A percentile compares a stretch with the other conserved stretches of the same genome.
These are phyloP conservation scores for Bhutanitis thaidina DNA, from an alignment of 2,888 invertebrate genomes.

Conservation along the genomic window DNA sequence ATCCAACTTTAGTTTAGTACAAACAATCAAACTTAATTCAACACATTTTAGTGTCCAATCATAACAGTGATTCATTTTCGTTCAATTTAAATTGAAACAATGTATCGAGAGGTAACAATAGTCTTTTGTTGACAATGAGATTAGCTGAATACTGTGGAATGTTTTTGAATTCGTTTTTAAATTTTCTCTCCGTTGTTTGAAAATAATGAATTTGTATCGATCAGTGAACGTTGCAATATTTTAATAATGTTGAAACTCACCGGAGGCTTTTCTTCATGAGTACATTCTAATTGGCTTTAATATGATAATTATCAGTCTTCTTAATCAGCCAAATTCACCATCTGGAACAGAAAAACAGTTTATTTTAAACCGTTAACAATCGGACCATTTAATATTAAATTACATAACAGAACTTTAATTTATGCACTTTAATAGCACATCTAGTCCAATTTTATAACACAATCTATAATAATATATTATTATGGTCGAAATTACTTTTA, in stretches of 20 bases:
- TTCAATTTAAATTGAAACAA: constrained; percentile 70
- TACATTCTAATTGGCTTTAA: constrained; percentile 60
- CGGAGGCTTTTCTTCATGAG: constrained; percentile 55
- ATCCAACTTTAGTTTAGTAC: constrained; percentile 40
- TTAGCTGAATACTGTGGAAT: constrained; percentile 76
- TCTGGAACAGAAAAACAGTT: constrained; percentile 59
- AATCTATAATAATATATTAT: constrained; percentile 27
- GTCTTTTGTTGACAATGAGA: constrained; percentile 75
- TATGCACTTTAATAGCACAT: constrained; percentile 31
- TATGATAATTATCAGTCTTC: constrained; percentile 70
- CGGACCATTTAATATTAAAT: constrained; percentile 19
- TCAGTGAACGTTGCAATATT: constrained; percentile 8
- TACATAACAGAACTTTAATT: constrained; percentile 18
- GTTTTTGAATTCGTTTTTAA: constrained; percentile 66
- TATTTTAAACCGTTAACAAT: constrained; percentile 36
- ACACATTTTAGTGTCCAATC: constrained; percentile 71
- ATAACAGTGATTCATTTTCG: constrained; percentile 76
- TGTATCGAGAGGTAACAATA: constrained; percentile 71
- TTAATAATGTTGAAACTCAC: constrained; percentile 38
- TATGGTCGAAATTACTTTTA: constrained; percentile 52
- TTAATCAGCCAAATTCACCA: constrained; percentile 55
- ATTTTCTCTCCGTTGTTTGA: constrained; percentile 71
- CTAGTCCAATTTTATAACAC: constrained; percentile 35
- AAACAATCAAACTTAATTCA: constrained; percentile 72
- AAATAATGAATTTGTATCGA: constrained; percentile 37